Conservation (phyloP, 2,888 invertebrate species). For the Hirtodrosophila alboralis region DNA sequence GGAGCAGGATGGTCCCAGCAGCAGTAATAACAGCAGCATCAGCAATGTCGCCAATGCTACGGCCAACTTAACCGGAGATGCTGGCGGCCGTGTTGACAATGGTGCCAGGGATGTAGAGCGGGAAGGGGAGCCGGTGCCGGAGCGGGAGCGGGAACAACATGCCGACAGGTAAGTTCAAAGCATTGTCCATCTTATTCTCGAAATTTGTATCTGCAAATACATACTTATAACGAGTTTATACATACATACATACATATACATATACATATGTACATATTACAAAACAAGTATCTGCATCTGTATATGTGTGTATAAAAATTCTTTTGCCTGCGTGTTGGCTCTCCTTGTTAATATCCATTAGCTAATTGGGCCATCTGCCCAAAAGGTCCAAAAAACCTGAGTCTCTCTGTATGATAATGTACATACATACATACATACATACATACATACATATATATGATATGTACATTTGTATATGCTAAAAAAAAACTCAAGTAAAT, state of each 20-base stretch:
- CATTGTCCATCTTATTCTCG: neutral
- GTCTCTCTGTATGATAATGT: slow-evolving; percentile 11
- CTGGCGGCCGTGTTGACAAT: no score
- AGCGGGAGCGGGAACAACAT: slow-evolving; percentile 46
- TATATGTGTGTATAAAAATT: slow-evolving; percentile 19
- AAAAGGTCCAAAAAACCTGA: slow-evolving; percentile 21
- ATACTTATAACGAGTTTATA: slow-evolving; percentile 1
- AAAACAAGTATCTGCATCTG: slow-evolving; percentile 4
- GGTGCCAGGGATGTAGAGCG: no score
- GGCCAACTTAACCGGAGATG: no score
- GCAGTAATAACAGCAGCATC: slow-evolving; percentile 39
- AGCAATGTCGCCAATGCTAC: slow-evolving; percentile 1
- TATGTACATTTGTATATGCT: no score
- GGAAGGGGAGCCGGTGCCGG: slow-evolving; percentile 49
- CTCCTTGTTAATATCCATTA: slow-evolving; percentile 65
- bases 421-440: slow-evolving; percentile 1
- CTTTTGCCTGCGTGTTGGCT: slow-evolving; percentile 26
- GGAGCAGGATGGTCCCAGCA: slow-evolving; percentile 42
- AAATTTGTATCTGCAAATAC: slow-evolving; percentile 4
- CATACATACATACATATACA: slow-evolving; percentile 6
- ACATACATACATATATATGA: neutral
- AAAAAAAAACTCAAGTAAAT: neutral
- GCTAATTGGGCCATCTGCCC: slow-evolving; percentile 65
- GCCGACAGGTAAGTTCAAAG: slow-evolving; percentile 65
- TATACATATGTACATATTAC: slow-evolving; percentile 1